Evolutionary conservation across 1,140 invertebrate species (phyloP), one percentile per base, ranked within the genome.

Genomic region (Coenobita brevimanus): DNA sequence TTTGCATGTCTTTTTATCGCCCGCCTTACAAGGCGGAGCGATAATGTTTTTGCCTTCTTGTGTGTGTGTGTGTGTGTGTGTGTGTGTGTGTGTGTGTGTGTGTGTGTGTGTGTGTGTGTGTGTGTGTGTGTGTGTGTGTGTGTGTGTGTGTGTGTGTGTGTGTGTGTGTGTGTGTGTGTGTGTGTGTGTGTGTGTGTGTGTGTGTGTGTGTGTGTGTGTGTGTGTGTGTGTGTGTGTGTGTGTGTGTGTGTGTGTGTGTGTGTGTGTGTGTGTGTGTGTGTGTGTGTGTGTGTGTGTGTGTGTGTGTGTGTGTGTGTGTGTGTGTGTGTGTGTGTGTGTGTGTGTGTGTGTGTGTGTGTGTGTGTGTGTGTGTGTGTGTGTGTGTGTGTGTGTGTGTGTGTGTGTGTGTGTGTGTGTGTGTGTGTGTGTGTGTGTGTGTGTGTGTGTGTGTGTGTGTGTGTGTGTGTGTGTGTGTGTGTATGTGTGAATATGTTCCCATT

Each of bases 21-120:
- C n/a, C n/a, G n/a, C n/a, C n/a, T n/a, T n/a, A n/a, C n/a, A n/a
- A n/a, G n/a, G n/a, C n/a, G n/a, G n/a, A n/a, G n/a, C n/a, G n/a
- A n/a, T n/a, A n/a, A n/a, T n/a, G n/a, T n/a, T n/a, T n/a, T n/a
- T n/a, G n/a, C n/a, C n/a, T n/a, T n/a, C n/a, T n/a, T 57, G 54
- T 57, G 54, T 57, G 54, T 57, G 54, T 57, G 54, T 57, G 54
- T 57, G 54, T 57, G 54, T 57, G 54, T 57, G 54, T 57, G 54
- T 57, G 54, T 57, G 54, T 57, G 54, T 57, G 54, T 57, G 54
- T 57, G 54, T 57, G 54, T 57, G 54, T 57, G 54, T 57, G 54
- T 57, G 54, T 57, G 54, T 57, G 54, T 57, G 54, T 57, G 54
- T 57, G 54, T 57, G 54, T 57, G 54, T 57, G 54, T 57, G 54